phyloP scores from a whole-genome alignment of 1,140 invertebrate species.

The Elymnias hypermnestra region DNA sequence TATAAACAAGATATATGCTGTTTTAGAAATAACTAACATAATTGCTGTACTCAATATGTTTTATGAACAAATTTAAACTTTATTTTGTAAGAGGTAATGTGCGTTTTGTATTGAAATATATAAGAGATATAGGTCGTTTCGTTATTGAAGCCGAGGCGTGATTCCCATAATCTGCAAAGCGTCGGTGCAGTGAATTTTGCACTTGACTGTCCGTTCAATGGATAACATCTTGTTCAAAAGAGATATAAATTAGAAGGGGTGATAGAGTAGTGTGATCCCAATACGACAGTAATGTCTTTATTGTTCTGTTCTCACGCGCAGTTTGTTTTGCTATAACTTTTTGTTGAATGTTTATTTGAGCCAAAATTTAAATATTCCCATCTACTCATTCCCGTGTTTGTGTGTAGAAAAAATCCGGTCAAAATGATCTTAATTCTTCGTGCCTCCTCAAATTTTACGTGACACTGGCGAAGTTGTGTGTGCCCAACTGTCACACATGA shows the following conservation, averaged over 20 bases:
- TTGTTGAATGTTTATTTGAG: too few species aligned
- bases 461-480: too few species aligned
- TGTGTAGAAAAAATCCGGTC: too few species aligned
- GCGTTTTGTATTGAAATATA: too few species aligned
- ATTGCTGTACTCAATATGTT: conserved; percentile 23
- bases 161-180: conserved; percentile 66
- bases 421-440: too few species aligned
- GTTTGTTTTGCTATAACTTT: conserved; percentile 27
- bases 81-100: too few species aligned
- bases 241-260: conserved; percentile 45
- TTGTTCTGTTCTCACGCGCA: conserved; percentile 30
- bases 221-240: conserved; percentile 59
- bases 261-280: conserved; percentile 11
- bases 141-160: conserved; percentile 38
- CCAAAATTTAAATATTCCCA: too few species aligned
- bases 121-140: conserved; percentile 28
- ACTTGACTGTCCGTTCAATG: conserved; percentile 58
- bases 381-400: too few species aligned
- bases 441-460: too few species aligned
- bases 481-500: too few species aligned
- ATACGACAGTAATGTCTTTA: conserved; percentile 16
- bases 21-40: conserved; percentile 14
- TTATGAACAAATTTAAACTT: conserved; percentile 15
- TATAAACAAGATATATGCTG: too few species aligned
- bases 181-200: conserved; percentile 60